Evolutionary conservation across 2,113 vertebrate species (phyloP), one percentile per base, ranked within the genome.

Genomic region (Octodon degus): DNA sequence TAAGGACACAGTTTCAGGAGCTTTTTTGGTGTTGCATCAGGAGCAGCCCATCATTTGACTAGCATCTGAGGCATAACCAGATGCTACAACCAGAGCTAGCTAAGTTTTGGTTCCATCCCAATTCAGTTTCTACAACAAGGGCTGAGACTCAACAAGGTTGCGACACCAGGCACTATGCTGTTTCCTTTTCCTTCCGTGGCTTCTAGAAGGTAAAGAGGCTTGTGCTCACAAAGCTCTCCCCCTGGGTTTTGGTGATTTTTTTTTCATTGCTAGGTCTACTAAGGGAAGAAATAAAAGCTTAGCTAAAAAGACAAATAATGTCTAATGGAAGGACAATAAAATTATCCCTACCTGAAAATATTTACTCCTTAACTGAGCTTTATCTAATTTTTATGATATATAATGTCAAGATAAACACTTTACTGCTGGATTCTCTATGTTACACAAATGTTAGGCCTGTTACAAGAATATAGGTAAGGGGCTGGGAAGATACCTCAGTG

Each of bases 331-430:
- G 5, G 22, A 84, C 14, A 94, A 80, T 76, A 72, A 90, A 95
- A 93, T 79, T 83, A 91, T 30, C 19, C 9, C 9, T n/a, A 55
- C 12, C 19, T 77, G 53, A 89, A 96, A 96, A 79, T 62, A 12
- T 60, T 50, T 72, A 16, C n/a, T 37, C 22, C 24, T 76, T 89
- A 67, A 60, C 16, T 27, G 0, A 27, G 55, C 1, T 74, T 0
- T 63, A 7, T 32, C 63, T 93, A 9, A 43, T 88, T 92, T 94
- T 25, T 96, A 89, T 91, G 13, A 32, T 34, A 1, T 5, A 20
- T 27, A 68, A 70, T 62, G 17, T 74, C 9, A 79, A 94, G 67
- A 63, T 7, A 89, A 0, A 58, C 30, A 4, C 30, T 81, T 4
- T 0, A 32, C 60, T 89, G 85, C 60, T 92, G 55, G 7, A 72